phyloP scores from a whole-genome alignment of 2,888 invertebrate species.

The Meteorus colon region DNA sequence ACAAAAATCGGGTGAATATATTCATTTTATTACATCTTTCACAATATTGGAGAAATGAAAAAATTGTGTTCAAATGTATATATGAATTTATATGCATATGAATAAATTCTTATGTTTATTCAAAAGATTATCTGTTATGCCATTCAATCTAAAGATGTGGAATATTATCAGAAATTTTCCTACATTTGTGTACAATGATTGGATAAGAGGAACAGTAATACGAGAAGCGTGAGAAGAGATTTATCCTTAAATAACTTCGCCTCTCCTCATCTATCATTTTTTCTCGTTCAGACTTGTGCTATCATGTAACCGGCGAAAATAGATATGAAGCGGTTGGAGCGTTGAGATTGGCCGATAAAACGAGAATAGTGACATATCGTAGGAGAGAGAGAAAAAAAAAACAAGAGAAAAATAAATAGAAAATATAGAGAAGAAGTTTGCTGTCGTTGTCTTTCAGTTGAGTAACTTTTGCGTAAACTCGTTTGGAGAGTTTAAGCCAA shows the following conservation, averaged over 20 bases:
- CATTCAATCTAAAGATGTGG: not conserved
- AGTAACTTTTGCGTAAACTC: slow-evolving; percentile 62
- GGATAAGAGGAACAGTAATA: not conserved
- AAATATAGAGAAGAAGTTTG: not conserved
- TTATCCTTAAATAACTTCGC: not conserved
- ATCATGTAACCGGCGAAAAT: not conserved
- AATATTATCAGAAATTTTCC: not conserved
- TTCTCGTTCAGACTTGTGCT: not conserved
- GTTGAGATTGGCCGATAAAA: not conserved
- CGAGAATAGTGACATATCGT: not conserved
- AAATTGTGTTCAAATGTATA: not conserved
- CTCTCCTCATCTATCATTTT: not conserved
- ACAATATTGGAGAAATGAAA: not conserved
- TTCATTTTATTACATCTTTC: not conserved
- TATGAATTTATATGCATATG: not conserved
- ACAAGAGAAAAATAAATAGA: not conserved
- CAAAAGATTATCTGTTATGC: slow-evolving; percentile 2
- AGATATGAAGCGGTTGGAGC: not conserved
- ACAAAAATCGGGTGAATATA: not conserved
- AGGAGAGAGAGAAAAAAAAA: not conserved
- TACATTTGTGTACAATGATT: not conserved
- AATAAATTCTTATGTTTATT: not conserved
- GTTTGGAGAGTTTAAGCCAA: slow-evolving; percentile 62
- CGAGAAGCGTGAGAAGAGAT: not conserved
- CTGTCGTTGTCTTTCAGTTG: slow-evolving; percentile 1